Percentiles rank a stretch among this genome's conserved stretches.
Conservation (phyloP, 2,888 invertebrate genomes). For the Elaeidobius kamerunicus region DNA sequence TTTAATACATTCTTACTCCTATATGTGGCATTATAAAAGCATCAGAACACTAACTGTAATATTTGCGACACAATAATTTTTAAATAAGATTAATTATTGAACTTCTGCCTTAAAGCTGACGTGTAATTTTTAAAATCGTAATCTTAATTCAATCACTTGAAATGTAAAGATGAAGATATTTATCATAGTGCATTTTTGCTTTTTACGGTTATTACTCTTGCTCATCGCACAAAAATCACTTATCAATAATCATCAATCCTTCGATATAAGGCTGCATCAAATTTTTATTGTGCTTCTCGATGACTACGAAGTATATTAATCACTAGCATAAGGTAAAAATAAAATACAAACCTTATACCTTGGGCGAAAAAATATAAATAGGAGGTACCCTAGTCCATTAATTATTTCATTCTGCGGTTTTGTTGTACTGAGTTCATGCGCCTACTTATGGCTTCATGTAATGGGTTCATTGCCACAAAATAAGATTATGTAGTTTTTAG, state of each 20-base stretch:
- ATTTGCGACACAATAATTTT: too few relatives aligned
- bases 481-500: too few relatives aligned
- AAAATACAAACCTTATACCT: conserved; percentile 3
- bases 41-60: too few relatives aligned
- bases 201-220: not conserved
- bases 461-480: conserved; percentile 1
- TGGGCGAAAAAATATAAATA: conserved; percentile 1
- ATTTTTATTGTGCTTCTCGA: conserved; percentile 1
- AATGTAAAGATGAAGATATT: too few relatives aligned
- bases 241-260: conserved; percentile 15
- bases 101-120: too few relatives aligned
- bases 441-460: not conserved
- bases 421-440: not conserved
- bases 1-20: too few relatives aligned
- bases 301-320: conserved; percentile 1
- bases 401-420: conserved; percentile 1
- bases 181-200: too few relatives aligned
- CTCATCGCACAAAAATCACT: conserved; percentile 1
- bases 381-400: conserved; percentile 5
- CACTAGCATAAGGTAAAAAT: not conserved
- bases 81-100: too few relatives aligned
- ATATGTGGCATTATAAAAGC: too few relatives aligned
- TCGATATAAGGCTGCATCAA: conserved; percentile 7
- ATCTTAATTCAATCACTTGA: too few relatives aligned
- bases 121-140: too few relatives aligned